phyloP scores from a whole-genome alignment of 2,888 invertebrate species.

The Mesodorylaimus sp. region DNA sequence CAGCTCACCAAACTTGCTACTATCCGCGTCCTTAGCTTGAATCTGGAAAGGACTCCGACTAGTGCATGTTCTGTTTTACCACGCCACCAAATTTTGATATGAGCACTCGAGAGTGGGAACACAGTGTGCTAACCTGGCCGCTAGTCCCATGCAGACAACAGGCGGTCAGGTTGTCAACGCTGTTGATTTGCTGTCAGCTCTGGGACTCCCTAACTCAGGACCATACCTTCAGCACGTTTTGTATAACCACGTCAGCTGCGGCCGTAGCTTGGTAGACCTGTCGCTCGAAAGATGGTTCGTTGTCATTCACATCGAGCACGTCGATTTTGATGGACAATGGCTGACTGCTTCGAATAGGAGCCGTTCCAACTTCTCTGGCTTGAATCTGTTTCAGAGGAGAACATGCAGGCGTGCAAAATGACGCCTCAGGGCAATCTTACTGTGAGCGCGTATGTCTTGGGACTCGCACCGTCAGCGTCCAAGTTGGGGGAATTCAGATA shows the following conservation, averaged over 20 bases:
- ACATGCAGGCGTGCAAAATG: background rate
- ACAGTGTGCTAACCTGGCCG: too few relatives aligned
- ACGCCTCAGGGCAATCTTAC: slow-evolving; percentile 13
- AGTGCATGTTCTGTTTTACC: background rate
- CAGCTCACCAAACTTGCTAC: slow-evolving; percentile 13
- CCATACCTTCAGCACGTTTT: background rate
- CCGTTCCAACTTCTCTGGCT: slow-evolving; percentile 27
- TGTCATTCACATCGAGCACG: slow-evolving; percentile 26
- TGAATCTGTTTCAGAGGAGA: slow-evolving; percentile 16
- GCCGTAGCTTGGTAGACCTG: slow-evolving; percentile 24
- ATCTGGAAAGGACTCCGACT: slow-evolving; percentile 16
- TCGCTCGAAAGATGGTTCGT: slow-evolving; percentile 20
- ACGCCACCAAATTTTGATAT: background rate
- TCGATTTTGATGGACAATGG: slow-evolving; percentile 26
- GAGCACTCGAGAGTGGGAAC: background rate
- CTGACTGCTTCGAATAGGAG: slow-evolving; percentile 21
- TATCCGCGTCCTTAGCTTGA: slow-evolving; percentile 21
- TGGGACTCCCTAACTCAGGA: too few relatives aligned
- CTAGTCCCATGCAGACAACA: too few relatives aligned
- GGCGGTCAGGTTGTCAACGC: too few relatives aligned
- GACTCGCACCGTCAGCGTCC: slow-evolving; percentile 24
- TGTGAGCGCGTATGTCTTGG: slow-evolving; percentile 23
- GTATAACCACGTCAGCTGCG: background rate
- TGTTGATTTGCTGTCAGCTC: too few relatives aligned
- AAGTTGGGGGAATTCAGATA: slow-evolving; percentile 24